phyloP scores from a whole-genome alignment of 2,888 invertebrate genomes.

The Zaprionus lineosus region DNA sequence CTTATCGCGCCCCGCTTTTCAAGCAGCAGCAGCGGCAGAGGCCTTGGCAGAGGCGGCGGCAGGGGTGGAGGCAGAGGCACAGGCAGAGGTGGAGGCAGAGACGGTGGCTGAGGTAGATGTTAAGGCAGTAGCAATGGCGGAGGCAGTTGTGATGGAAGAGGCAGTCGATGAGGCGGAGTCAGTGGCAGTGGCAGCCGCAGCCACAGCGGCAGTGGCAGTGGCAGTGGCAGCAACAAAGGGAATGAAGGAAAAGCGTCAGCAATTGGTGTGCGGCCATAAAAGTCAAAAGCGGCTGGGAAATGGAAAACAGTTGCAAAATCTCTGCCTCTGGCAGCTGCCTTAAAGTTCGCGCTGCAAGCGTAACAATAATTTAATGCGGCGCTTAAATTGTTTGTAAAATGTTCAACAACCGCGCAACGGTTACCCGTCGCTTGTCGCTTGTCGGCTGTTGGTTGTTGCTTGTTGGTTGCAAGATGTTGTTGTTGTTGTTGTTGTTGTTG shows the following conservation, averaged over 20 bases:
- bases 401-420: constrained; percentile 66
- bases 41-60: not conserved
- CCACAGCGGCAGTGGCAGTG: not conserved
- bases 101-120: constrained; percentile 1
- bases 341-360: constrained; percentile 69
- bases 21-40: constrained; percentile 18
- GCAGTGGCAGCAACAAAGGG: not conserved
- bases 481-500: not conserved
- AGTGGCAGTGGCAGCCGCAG: not conserved
- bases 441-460: constrained; percentile 12
- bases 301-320: constrained; percentile 55
- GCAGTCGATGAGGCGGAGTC: not conserved
- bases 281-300: constrained; percentile 57
- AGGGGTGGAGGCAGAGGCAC: not conserved
- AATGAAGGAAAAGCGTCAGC: constrained; percentile 5
- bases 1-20: constrained; percentile 60
- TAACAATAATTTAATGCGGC: constrained; percentile 79
- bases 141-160: constrained; percentile 18
- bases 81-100: not conserved
- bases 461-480: constrained; percentile 24
- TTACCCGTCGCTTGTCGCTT: constrained; percentile 31
- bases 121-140: constrained; percentile 17
- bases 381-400: constrained; percentile 77
- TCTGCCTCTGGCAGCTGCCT: constrained; percentile 56
- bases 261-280: constrained; percentile 59